A percentile compares a stretch with the other conserved stretches of the same genome.
Evolutionary conservation across 2,888 invertebrate genomes (phyloP).

Genomic region (Atrina japonica): DNA sequence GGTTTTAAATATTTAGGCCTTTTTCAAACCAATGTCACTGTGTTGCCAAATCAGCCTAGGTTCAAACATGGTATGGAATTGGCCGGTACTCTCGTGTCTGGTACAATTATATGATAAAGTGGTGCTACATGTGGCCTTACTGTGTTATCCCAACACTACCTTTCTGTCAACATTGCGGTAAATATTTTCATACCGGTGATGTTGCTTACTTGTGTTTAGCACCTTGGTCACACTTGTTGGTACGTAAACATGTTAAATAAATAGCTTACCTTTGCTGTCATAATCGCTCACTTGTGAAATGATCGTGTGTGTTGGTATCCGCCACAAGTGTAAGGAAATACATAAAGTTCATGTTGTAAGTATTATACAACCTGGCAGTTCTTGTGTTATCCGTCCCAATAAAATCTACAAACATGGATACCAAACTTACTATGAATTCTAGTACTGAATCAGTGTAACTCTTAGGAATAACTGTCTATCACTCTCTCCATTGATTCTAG

Average conservation of each 20-base stretch:
- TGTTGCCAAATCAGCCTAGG: conserved; percentile 42
- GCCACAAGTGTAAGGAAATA: conserved; percentile 36
- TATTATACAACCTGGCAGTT: conserved; percentile 21
- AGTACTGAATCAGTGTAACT: too few species aligned
- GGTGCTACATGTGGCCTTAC: conserved; percentile 40
- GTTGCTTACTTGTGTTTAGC: conserved; percentile 41
- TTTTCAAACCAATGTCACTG: too few species aligned
- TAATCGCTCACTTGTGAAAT: conserved; percentile 43
- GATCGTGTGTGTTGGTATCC: conserved; percentile 26
- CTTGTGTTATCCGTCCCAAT: conserved; percentile 23
- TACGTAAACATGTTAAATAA: conserved; percentile 38
- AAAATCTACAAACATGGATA: conserved; percentile 36
- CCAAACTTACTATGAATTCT: conserved; percentile 38
- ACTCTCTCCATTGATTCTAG: conserved; percentile 18
- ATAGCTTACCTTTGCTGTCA: conserved; percentile 42
- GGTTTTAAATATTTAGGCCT: too few species aligned
- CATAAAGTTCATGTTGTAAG: conserved; percentile 29
- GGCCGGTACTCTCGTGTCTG: conserved; percentile 41
- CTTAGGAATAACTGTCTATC: too few species aligned
- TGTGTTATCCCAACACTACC: conserved; percentile 43
- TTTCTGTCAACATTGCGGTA: too few species aligned
- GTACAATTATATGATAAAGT: conserved; percentile 38
- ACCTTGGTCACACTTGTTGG: conserved; percentile 43
- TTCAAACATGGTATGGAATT: too few species aligned
- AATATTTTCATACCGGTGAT: conserved; percentile 39